Conservation (phyloP, 2,797 vertebrate species). For the Apogon hyalosoma region DNA sequence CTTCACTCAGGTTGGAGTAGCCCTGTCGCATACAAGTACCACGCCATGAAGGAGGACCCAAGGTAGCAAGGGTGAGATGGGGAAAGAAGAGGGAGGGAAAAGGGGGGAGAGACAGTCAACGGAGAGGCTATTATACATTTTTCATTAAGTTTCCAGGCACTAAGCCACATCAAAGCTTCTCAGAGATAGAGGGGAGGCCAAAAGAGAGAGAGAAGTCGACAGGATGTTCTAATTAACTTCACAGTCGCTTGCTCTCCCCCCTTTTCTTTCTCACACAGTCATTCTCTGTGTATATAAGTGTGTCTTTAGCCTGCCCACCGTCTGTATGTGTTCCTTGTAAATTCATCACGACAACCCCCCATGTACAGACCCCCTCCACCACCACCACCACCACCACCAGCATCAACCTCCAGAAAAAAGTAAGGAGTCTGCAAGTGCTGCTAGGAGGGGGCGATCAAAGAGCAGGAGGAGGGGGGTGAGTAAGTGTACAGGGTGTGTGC, state of each 20-base stretch:
- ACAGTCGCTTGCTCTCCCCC: slow-evolving; percentile 72
- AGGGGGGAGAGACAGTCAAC: slow-evolving; percentile 62
- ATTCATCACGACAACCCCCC: slow-evolving; percentile 67
- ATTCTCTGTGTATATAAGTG: slow-evolving; percentile 57
- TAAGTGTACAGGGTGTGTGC: not conserved
- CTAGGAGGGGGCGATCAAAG: slow-evolving; percentile 60
- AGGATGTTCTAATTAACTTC: slow-evolving; percentile 89
- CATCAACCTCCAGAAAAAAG: slow-evolving; percentile 17
- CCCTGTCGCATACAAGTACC: slow-evolving; percentile 53
- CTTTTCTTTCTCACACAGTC: slow-evolving; percentile 36
- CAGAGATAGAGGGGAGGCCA: slow-evolving; percentile 70
- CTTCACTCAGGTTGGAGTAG: slow-evolving; percentile 2
- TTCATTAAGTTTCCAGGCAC: slow-evolving; percentile 88
- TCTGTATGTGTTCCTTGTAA: slow-evolving; percentile 70
- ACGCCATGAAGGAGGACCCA: slow-evolving; percentile 61
- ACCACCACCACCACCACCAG: too few relatives aligned
- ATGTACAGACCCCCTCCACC: slow-evolving; percentile 11
- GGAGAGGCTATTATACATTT: slow-evolving; percentile 87
- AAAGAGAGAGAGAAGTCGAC: slow-evolving; percentile 66
- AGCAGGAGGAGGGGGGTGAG: not conserved
- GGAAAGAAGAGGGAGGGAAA: slow-evolving; percentile 39
- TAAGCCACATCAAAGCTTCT: slow-evolving; percentile 87
- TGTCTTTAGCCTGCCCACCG: slow-evolving; percentile 64
- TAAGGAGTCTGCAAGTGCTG: slow-evolving; percentile 23
- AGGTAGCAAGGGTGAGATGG: slow-evolving; percentile 33